A percentile compares a stretch with the other conserved stretches of the same genome.
phyloP scores from a whole-genome alignment of 2,113 vertebrate species.

The Urocitellus parryii region DNA sequence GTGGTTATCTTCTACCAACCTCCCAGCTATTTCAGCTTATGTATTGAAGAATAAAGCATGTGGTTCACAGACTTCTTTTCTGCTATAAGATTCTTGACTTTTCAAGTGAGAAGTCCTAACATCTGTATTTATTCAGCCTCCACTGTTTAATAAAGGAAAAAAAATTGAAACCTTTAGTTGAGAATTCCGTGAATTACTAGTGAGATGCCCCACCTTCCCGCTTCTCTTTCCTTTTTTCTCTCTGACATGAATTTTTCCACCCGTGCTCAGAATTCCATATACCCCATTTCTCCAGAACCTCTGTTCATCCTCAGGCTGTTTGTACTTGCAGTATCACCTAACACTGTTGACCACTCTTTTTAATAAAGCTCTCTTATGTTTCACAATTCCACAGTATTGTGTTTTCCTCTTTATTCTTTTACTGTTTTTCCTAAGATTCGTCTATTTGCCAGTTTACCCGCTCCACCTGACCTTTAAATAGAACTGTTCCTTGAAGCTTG shows the following conservation, averaged over 20 bases:
- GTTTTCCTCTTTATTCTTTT: neutral
- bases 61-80: neutral
- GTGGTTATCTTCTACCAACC: neutral
- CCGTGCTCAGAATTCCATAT: neutral
- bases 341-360: neutral
- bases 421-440: neutral
- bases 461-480: constrained; percentile 9
- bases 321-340: neutral
- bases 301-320: neutral
- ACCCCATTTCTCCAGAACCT: neutral
- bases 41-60: neutral
- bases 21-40: neutral
- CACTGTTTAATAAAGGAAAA: neutral
- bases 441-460: constrained; percentile 26
- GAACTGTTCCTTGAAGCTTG: constrained; percentile 16
- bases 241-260: neutral
- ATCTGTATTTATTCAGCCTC: neutral
- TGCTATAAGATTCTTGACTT: neutral
- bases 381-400: neutral
- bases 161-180: neutral
- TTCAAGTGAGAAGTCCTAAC: neutral
- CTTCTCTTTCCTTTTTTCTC: neutral
- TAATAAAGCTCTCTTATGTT: neutral
- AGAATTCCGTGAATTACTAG: neutral
- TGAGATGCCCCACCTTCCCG: neutral